phyloP scores from a whole-genome alignment of 2,888 invertebrate species.

The Drepanosiphum platanoidis region DNA sequence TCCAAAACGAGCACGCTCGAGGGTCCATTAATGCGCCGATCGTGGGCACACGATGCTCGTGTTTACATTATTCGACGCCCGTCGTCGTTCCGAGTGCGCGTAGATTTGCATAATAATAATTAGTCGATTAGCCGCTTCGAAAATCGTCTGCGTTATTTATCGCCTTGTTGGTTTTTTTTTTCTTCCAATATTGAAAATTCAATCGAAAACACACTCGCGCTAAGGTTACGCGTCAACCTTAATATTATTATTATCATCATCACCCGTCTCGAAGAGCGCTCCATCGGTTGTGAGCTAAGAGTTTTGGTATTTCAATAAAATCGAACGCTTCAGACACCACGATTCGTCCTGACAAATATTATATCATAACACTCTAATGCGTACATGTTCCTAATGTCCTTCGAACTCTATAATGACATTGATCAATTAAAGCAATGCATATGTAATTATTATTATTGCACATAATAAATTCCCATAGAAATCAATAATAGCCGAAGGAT shows the following conservation, averaged over 20 bases:
- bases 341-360: constrained; percentile 11
- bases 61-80: constrained; percentile 1
- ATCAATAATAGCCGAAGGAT: neutral
- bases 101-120: constrained; percentile 41
- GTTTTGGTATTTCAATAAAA: constrained; percentile 6
- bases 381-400: neutral
- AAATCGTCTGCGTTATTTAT: neutral
- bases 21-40: constrained; percentile 12
- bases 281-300: neutral
- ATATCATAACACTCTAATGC: neutral
- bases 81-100: neutral
- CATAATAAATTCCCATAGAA: neutral
- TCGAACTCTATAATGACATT: neutral
- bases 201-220: neutral
- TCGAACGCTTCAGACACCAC: neutral
- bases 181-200: neutral
- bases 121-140: constrained; percentile 33
- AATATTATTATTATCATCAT: neutral
- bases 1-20: neutral
- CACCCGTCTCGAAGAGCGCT: neutral
- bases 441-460: neutral
- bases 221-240: neutral
- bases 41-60: neutral
- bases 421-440: neutral
- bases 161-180: neutral